Percentiles rank a stretch among this genome's conserved stretches.
phyloP scores from a whole-genome alignment of 1,140 invertebrate species.

The Lucilia cuprina region DNA sequence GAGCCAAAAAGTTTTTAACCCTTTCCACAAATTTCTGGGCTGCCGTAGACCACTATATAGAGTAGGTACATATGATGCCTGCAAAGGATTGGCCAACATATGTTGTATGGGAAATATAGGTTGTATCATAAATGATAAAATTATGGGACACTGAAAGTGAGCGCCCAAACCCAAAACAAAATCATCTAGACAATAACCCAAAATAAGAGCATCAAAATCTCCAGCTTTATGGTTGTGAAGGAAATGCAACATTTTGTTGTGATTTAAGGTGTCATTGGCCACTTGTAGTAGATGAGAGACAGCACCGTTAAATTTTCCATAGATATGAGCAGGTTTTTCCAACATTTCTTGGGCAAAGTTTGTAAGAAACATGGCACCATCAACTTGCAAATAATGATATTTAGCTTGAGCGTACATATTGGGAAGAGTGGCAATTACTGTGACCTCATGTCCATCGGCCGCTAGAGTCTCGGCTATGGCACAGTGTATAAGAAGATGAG shows the following conservation, averaged over 20 bases:
- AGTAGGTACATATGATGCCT: constrained; percentile 35
- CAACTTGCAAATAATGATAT: constrained; percentile 1
- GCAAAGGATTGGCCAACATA: constrained; percentile 36
- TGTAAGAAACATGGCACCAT: background rate
- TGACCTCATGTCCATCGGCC: constrained; percentile 48
- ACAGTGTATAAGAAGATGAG: constrained; percentile 45
- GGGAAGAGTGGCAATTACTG: constrained; percentile 40
- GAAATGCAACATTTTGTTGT: constrained; percentile 23
- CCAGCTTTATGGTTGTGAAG: constrained; percentile 29
- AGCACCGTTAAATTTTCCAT: constrained; percentile 40
- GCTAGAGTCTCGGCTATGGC: constrained; percentile 42
- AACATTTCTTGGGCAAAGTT: constrained; percentile 6
- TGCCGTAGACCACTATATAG: constrained; percentile 21
- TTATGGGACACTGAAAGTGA: constrained; percentile 42
- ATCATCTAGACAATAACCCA: constrained; percentile 40
- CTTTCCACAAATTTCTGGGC: background rate
- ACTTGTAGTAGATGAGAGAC: constrained; percentile 12
- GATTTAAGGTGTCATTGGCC: constrained; percentile 27
- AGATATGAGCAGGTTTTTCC: background rate
- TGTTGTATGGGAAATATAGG: constrained; percentile 9
- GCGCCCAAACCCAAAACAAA: constrained; percentile 39
- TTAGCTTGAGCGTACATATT: constrained; percentile 21
- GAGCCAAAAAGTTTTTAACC: background rate
- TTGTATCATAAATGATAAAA: constrained; percentile 23
- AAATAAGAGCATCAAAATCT: constrained; percentile 40